Percentiles rank a stretch among this genome's conserved stretches.
phyloP scores from a whole-genome alignment of 2,113 vertebrate species.

The Clinocottus analis region DNA sequence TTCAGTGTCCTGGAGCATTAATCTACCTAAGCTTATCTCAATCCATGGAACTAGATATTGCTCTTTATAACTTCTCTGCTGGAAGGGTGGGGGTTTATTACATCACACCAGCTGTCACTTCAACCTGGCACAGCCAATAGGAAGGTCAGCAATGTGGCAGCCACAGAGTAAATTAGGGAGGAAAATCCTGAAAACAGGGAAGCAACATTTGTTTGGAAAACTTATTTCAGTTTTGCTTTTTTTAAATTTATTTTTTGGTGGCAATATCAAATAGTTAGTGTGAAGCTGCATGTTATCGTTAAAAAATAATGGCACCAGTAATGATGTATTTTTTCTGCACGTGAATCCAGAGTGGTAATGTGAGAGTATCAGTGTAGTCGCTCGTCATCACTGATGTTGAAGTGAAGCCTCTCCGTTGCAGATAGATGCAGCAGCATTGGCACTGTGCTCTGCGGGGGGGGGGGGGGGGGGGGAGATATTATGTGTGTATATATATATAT shows the following conservation, averaged over 20 bases:
- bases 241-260: slow-evolving; percentile 10
- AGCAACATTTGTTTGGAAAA: slow-evolving; percentile 9
- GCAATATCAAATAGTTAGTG: neutral
- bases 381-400: slow-evolving; percentile 68
- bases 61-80: slow-evolving; percentile 81
- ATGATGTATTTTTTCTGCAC: neutral
- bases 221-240: slow-evolving; percentile 7
- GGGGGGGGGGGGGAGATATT: slow-evolving; percentile 27
- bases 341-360: slow-evolving; percentile 15
- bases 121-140: slow-evolving; percentile 70
- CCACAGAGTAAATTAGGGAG: slow-evolving; percentile 67
- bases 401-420: slow-evolving; percentile 39
- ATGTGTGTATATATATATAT: neutral
- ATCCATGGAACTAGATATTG: slow-evolving; percentile 82
- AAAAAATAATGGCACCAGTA: neutral
- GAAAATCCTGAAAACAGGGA: slow-evolving; percentile 57
- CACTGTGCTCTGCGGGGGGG: neutral
- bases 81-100: slow-evolving; percentile 62
- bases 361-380: slow-evolving; percentile 45
- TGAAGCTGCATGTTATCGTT: neutral
- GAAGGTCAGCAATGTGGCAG: slow-evolving; percentile 62
- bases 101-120: slow-evolving; percentile 83
- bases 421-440: neutral
- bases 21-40: slow-evolving; percentile 83
- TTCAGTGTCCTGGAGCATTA: slow-evolving; percentile 80